Conservation (phyloP, 2,797 vertebrate species). For the Gallinago solitaria region DNA sequence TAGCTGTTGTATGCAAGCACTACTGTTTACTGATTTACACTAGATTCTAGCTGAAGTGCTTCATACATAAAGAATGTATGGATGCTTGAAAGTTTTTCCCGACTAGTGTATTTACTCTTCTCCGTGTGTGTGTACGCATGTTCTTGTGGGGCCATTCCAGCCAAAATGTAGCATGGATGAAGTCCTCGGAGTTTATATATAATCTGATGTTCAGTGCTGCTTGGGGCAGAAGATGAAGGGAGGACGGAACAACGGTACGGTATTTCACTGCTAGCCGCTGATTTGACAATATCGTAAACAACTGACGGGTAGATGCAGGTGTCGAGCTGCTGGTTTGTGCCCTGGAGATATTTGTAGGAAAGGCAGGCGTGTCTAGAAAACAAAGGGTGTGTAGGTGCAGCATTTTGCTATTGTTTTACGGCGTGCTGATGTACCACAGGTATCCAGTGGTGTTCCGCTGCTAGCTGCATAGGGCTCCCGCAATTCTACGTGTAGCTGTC, state of each 20-base stretch:
- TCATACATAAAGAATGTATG: not conserved
- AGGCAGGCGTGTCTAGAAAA: not conserved
- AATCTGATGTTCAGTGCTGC: not conserved
- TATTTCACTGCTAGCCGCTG: not conserved
- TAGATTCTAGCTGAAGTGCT: not conserved
- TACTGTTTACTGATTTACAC: not conserved
- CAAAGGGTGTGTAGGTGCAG: not conserved
- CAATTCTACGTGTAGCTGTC: accelerated
- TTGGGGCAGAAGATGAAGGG: not conserved
- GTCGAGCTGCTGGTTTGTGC: not conserved
- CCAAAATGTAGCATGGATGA: not conserved
- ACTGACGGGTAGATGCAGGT: conserved; percentile 21
- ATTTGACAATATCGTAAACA: conserved; percentile 8
- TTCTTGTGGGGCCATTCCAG: not conserved
- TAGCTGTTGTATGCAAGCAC: not conserved
- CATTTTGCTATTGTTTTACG: not conserved
- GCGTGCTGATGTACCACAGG: not conserved
- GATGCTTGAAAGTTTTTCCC: not conserved
- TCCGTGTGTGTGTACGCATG: accelerated
- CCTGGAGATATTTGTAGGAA: conserved; percentile 10
- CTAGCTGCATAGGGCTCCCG: not conserved
- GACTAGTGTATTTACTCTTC: not conserved
- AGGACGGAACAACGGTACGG: not conserved
- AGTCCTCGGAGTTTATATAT: not conserved
- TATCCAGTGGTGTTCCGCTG: not conserved